phyloP scores from a whole-genome alignment of 2,797 vertebrate genomes.

The Sebastiscus albofasciatus region DNA sequence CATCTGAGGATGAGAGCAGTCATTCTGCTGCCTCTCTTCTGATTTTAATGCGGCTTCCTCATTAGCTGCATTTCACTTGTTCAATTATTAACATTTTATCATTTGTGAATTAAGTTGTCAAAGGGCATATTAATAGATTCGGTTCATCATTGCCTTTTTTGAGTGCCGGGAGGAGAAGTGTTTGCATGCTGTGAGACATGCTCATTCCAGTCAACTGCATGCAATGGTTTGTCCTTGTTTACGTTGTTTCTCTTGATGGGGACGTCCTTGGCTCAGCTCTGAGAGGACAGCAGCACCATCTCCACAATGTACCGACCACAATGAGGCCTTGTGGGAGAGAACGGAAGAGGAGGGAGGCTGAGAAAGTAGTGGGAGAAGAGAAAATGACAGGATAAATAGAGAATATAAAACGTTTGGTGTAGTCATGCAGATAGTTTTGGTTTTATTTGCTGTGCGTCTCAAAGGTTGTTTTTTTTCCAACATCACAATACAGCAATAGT shows the following conservation, averaged over 20 bases:
- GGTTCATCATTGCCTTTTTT: not conserved
- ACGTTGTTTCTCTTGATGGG: conserved; percentile 9
- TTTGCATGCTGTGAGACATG: not conserved
- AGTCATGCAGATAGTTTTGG: not conserved
- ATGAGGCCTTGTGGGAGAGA: conserved; percentile 29
- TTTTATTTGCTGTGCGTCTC: not conserved
- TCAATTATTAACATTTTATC: conserved; percentile 29
- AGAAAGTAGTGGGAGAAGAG: not conserved
- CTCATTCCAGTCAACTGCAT: conserved; percentile 17
- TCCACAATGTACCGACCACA: conserved; percentile 30
- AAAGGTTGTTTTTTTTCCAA: not conserved
- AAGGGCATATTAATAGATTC: conserved; percentile 9
- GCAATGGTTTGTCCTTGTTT: conserved; percentile 26
- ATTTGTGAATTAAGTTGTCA: conserved; percentile 21
- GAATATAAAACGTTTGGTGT: not conserved
- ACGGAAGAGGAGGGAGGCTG: not conserved
- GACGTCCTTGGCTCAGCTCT: conserved; percentile 37
- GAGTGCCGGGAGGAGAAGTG: not conserved
- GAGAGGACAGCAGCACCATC: conserved; percentile 20
- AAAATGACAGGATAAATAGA: not conserved
- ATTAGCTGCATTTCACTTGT: conserved; percentile 33
- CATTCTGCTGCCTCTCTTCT: conserved; percentile 15
- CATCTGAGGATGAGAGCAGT: conserved; percentile 34
- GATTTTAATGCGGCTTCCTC: conserved; percentile 26
- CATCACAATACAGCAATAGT: not conserved